Conservation (phyloP, 2,888 invertebrate genomes). For the Terebella lapidaria region DNA sequence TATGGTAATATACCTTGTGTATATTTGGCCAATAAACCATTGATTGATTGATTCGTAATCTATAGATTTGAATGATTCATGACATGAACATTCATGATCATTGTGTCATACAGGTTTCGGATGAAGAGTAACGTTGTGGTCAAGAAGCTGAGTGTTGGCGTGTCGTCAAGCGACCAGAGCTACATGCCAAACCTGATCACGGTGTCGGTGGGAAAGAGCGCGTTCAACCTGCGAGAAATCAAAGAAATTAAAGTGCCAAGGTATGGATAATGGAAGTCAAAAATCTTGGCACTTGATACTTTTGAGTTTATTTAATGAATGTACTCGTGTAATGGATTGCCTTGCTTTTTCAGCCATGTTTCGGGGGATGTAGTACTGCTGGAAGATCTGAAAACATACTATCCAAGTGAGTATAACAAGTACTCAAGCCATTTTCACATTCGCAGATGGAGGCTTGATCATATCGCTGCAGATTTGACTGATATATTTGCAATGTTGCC, state of each 20-base stretch:
- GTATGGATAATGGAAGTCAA: no score
- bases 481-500: no score
- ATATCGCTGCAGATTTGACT: no score
- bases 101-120: slow-evolving; percentile 25
- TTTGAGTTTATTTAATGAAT: background rate
- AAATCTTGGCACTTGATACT: no score
- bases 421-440: background rate
- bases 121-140: slow-evolving; percentile 46
- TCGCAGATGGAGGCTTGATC: no score
- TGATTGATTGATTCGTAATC: no score
- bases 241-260: slow-evolving; percentile 43
- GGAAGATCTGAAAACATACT: slow-evolving; percentile 42
- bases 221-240: slow-evolving; percentile 35
- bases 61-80: no score
- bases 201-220: slow-evolving; percentile 41
- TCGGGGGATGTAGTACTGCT: slow-evolving; percentile 43
- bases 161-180: slow-evolving; percentile 47
- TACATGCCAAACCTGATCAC: slow-evolving; percentile 49
- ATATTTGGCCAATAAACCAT: no score
- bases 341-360: slow-evolving; percentile 36
- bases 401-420: slow-evolving; percentile 38
- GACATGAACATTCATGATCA: no score
- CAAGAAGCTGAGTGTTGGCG: slow-evolving; percentile 42
- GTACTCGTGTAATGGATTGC: no score
- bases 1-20: no score